Evolutionary conservation across 2,797 vertebrate genomes (phyloP).

Genomic region (Acrossocheilus wenchowensis): DNA sequence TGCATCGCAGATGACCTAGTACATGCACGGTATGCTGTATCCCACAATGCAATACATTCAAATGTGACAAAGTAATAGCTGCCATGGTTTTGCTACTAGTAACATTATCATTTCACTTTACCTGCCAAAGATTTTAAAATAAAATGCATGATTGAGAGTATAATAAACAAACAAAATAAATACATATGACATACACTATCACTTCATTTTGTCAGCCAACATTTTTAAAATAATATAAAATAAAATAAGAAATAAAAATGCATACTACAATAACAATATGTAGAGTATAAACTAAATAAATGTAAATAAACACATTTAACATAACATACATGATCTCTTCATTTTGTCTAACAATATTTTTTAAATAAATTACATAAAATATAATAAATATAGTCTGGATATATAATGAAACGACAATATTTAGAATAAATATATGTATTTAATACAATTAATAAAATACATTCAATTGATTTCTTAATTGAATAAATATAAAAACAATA

Average conservation of each 20-base stretch:
- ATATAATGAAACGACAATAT: not conserved
- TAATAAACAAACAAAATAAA: not conserved
- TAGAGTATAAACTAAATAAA: not conserved
- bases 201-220: not conserved
- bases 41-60: not conserved
- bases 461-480: too few species aligned
- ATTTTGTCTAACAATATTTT: not conserved
- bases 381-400: not conserved
- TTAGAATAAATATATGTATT: too few species aligned
- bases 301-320: not conserved
- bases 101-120: not conserved
- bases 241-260: not conserved
- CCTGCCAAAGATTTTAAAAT: not conserved
- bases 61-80: not conserved
- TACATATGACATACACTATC: not conserved
- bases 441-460: too few species aligned
- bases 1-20: not conserved
- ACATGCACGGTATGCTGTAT: not conserved
- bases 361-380: not conserved
- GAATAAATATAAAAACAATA: too few species aligned
- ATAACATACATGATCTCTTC: not conserved
- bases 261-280: not conserved
- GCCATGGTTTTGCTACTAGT: not conserved
- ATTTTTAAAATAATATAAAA: not conserved
- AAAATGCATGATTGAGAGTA: not conserved